Evolutionary conservation across 1,140 invertebrate species (phyloP).

Genomic region (Catajapyx aquilonaris): DNA sequence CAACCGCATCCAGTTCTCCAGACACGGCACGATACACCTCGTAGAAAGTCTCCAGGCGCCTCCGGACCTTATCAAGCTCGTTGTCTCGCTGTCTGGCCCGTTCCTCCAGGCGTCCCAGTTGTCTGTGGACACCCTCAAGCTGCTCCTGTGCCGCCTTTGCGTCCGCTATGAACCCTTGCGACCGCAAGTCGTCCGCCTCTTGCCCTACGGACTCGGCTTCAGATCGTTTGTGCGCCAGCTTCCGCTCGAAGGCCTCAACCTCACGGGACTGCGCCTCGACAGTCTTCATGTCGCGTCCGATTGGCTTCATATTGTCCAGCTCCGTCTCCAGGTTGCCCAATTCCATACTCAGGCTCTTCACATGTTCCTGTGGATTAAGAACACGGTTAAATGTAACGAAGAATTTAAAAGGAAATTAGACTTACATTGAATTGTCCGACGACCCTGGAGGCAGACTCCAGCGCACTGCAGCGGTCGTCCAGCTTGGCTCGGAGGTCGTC

Average conservation of each 20-base stretch:
- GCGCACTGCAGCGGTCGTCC: conserved; percentile 50
- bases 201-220: conserved; percentile 31
- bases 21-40: conserved; percentile 46
- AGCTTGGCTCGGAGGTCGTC: conserved; percentile 52
- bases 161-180: conserved; percentile 63
- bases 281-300: conserved; percentile 65
- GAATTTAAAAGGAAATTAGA: not conserved
- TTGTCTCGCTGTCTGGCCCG: conserved; percentile 48
- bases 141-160: conserved; percentile 53
- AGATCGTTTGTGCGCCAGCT: conserved; percentile 17
- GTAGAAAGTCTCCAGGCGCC: conserved; percentile 66
- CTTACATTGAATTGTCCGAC: conserved; percentile 55
- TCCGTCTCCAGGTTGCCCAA: conserved; percentile 61
- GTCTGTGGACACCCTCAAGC: conserved; percentile 53
- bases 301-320: conserved; percentile 59
- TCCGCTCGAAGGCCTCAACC: conserved; percentile 39
- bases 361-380: conserved; percentile 34
- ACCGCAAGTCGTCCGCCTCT: conserved; percentile 60
- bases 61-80: conserved; percentile 46
- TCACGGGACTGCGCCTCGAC: conserved; percentile 70
- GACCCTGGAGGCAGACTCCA: conserved; percentile 70
- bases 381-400: conserved; percentile 7
- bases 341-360: conserved; percentile 52
- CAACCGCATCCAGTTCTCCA: conserved; percentile 40
- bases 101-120: conserved; percentile 55